Evolutionary conservation across 2,888 invertebrate genomes (phyloP).

Genomic region (Taphrorychus bicolor): DNA sequence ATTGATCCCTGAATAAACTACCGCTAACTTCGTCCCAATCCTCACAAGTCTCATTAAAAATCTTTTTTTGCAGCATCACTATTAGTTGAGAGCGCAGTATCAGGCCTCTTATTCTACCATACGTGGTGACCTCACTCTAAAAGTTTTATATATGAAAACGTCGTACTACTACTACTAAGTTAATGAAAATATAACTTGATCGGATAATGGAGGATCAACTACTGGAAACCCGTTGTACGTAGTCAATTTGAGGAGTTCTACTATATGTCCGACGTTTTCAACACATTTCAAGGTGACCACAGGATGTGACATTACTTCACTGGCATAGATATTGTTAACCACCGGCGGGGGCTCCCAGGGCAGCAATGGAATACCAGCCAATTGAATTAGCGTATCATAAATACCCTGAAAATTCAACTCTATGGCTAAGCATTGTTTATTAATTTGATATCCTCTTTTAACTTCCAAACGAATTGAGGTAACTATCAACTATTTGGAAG

Average conservation of each 20-base stretch:
- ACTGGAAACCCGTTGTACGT: conserved; percentile 96
- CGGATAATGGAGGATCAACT: conserved; percentile 74
- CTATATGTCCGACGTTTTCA: conserved; percentile 88
- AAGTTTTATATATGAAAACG: conserved; percentile 48
- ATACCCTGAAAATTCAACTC: conserved; percentile 82
- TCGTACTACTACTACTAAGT: not conserved
- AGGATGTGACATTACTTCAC: conserved; percentile 93
- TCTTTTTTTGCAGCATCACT: conserved; percentile 81
- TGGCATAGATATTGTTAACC: conserved; percentile 83
- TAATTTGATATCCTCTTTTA: too few relatives aligned
- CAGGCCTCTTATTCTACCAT: conserved; percentile 86
- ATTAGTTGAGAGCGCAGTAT: conserved; percentile 93
- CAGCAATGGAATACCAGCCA: conserved; percentile 86
- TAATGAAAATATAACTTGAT: too few relatives aligned
- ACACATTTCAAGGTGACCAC: conserved; percentile 83
- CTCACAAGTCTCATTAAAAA: conserved; percentile 82
- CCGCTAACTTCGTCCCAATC: conserved; percentile 67
- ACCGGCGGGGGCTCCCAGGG: conserved; percentile 94
- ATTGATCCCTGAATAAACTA: conserved; percentile 83
- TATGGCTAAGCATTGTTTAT: too few relatives aligned
- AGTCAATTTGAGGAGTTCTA: conserved; percentile 78
- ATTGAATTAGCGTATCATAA: conserved; percentile 94
- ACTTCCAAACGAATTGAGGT: not conserved
- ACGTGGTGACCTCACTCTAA: conserved; percentile 69
- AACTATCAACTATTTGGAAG: too few relatives aligned